These are phyloP conservation scores for Otolemur crassicaudatus DNA, from an alignment of 2,797 vertebrate genomes.

Conservation along the genomic window DNA sequence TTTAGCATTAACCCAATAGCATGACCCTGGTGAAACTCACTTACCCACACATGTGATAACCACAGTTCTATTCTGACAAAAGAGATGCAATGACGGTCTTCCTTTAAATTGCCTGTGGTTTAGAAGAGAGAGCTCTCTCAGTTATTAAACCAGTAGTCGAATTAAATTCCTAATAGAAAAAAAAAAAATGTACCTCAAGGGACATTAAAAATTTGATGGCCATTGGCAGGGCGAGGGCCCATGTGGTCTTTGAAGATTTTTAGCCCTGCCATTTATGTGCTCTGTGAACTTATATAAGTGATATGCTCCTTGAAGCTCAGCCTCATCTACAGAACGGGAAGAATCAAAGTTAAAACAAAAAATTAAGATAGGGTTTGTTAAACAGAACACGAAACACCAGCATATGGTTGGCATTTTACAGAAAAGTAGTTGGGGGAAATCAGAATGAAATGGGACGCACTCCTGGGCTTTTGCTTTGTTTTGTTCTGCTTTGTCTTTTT, in stretches of 20 bases:
- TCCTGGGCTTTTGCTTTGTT: neutral
- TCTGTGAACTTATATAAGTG: neutral
- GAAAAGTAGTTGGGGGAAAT: neutral
- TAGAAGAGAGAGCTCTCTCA: neutral
- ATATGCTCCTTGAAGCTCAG: neutral
- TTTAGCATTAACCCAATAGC: accelerated
- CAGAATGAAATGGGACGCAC: neutral
- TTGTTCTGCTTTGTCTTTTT: neutral
- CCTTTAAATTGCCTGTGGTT: neutral
- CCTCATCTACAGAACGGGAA: neutral
- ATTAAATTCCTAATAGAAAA: neutral
- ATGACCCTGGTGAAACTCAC: neutral
- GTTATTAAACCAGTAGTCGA: neutral
- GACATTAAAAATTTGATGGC: neutral
- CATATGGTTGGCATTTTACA: neutral
- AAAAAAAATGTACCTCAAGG: neutral
- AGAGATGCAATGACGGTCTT: neutral
- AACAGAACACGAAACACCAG: neutral
- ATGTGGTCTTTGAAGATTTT: neutral
- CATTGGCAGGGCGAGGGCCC: accelerated
- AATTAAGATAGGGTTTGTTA: neutral
- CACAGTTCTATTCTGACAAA: neutral
- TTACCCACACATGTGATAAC: neutral
- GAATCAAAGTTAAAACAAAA: neutral
- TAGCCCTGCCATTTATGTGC: neutral